Percentiles rank a stretch among this genome's conserved stretches.
phyloP scores from a whole-genome alignment of 2,113 vertebrate genomes.

The Eurystomus gularis region DNA sequence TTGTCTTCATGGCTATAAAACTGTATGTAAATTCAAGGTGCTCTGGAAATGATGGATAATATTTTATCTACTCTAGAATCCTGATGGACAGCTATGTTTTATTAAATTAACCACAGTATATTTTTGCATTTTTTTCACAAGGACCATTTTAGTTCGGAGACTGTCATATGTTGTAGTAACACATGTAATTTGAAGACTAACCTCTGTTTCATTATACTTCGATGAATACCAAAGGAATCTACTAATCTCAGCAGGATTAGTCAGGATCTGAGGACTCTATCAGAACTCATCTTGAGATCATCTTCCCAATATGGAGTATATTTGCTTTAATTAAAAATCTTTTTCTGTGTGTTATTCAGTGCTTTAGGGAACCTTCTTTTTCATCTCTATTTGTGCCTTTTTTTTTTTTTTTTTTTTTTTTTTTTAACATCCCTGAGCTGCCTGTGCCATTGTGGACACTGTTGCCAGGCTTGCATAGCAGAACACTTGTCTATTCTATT shows the following conservation, averaged over 20 bases:
- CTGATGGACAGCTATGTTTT: background rate
- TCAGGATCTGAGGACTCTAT: background rate
- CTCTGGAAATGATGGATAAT: background rate
- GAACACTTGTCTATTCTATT: background rate
- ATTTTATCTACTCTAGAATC: background rate
- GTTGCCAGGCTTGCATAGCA: background rate
- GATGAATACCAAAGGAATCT: background rate
- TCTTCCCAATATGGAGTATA: background rate
- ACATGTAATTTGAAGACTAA: background rate
- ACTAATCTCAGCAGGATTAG: background rate
- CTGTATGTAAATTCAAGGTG: background rate
- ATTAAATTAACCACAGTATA: background rate
- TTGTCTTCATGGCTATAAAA: slow-evolving; percentile 1
- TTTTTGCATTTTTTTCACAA: background rate
- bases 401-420: background rate
- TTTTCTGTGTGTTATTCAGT: background rate
- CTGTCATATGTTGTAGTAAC: background rate
- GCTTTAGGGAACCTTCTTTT: background rate
- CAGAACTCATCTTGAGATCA: background rate
- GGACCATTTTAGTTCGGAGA: background rate
- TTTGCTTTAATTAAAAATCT: background rate
- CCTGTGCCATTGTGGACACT: background rate
- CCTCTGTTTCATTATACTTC: background rate
- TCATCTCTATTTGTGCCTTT: background rate
- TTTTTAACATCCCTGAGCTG: background rate